Base-by-base conservation (phyloP, 1,140 invertebrate genomes). In the Achroia grisella region DNA sequence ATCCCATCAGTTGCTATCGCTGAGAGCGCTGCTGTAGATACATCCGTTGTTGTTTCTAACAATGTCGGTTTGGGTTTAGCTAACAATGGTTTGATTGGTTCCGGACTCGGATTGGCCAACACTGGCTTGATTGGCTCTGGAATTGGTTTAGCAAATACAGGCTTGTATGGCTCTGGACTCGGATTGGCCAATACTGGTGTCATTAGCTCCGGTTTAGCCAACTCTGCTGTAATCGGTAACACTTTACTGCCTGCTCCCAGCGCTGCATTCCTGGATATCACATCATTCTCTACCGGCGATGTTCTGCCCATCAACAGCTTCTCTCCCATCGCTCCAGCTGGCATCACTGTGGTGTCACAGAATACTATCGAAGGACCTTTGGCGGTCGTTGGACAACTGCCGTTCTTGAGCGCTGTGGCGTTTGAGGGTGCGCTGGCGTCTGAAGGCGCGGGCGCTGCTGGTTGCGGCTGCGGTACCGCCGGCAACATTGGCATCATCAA, bases 271-370 rank as follows among this genome's bases (percentile, higher is more conserved):
- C 14, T 41, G 13, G 31, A 30, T 12, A 3, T 15, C 12, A 31
- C 41, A 13, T 14, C 41, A 28, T 10, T 31, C 9, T 34, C 41
- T 1, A 9, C 12, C 6, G 11, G 41, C 10, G 41, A 32, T n/a
- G 9, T 14, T 12, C 10, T 70, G 8, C 37, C 52, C 15, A 48
- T 66, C 11, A 42, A 56, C n/a, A 66, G 61, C 39, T 48, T 44
- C 23, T 70, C 65, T 4, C 52, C 63, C 5, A 48, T 65, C n/a
- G 48, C 59, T 9, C 67, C 71, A 2, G 52, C 36, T 35, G 70
- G 67, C 10, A 30, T 74, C 10, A 46, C 65, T 4, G 53, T 74
- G 1, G 23, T 39, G 0, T 66, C 67, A 1, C 62, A 71, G 28
- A 68, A 71, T 32, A 39, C 43, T 8, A 61, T 67, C 5, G 53